Percentiles rank a stretch among this genome's conserved stretches.
Evolutionary conservation across 1,140 invertebrate species (phyloP).

Genomic region (Calosoma granatense): DNA sequence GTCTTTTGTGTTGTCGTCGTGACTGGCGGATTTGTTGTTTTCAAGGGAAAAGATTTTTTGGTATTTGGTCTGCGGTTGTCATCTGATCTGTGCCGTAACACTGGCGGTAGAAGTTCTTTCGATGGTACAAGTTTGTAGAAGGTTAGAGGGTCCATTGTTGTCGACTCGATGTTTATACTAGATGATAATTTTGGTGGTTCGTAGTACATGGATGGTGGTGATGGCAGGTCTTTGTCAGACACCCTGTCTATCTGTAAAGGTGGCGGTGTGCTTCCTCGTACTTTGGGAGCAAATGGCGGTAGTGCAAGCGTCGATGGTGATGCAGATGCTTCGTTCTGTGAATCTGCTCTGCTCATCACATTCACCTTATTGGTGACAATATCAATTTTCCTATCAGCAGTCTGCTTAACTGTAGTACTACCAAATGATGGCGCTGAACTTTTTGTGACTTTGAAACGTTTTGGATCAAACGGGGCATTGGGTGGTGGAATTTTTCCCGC

Average conservation of each 20-base stretch:
- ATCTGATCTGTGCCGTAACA: background rate
- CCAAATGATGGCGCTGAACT: background rate
- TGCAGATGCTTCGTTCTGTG: background rate
- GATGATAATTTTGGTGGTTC: conserved; percentile 19
- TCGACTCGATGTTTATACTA: background rate
- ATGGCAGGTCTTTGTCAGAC: background rate
- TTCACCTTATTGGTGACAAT: background rate
- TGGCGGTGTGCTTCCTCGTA: background rate
- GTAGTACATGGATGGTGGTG: conserved; percentile 17
- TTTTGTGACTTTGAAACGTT: background rate
- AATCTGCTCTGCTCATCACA: background rate
- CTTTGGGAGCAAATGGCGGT: background rate
- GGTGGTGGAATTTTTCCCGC: background rate
- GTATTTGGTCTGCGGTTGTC: too few species aligned
- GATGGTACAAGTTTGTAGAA: conserved; percentile 7
- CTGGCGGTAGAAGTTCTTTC: conserved; percentile 4
- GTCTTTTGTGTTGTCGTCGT: background rate
- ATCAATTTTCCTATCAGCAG: too few species aligned
- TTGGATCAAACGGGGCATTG: background rate
- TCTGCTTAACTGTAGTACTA: background rate
- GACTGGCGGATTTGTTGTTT: background rate
- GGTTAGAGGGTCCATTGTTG: conserved; percentile 7
- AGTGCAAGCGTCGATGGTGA: background rate
- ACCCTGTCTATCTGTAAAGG: background rate
- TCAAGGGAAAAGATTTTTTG: background rate